Evolutionary conservation across 2,113 vertebrate genomes (phyloP).

Genomic region (Mesitornis unicolor): DNA sequence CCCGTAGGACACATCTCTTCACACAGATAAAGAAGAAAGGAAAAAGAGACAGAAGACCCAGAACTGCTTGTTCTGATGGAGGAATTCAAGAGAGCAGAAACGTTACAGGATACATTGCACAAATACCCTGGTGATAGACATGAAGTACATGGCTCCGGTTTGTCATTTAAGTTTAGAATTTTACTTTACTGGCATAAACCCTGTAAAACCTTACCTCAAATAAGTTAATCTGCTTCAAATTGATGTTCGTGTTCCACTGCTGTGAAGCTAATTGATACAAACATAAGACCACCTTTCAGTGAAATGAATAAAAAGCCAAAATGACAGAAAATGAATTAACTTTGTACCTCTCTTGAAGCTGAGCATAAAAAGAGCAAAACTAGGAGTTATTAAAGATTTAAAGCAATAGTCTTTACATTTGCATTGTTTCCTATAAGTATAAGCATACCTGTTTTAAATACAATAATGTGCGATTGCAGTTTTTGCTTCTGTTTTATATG

Average conservation of each 20-base stretch:
- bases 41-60: not conserved
- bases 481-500: conserved; percentile 75
- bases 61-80: not conserved
- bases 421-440: not conserved
- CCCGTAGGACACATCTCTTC: not conserved
- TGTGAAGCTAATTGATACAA: not conserved
- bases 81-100: not conserved
- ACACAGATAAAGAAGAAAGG: not conserved
- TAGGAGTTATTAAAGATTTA: not conserved
- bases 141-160: not conserved
- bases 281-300: not conserved
- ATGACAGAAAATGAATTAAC: not conserved
- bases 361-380: not conserved
- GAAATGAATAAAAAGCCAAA: not conserved
- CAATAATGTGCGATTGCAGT: conserved; percentile 70
- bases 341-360: not conserved
- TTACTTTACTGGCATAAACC: not conserved
- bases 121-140: not conserved
- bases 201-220: not conserved
- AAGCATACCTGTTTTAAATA: conserved; percentile 78
- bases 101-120: not conserved
- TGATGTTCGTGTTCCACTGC: not conserved
- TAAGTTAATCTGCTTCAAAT: not conserved
- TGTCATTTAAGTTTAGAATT: not conserved
- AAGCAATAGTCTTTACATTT: not conserved